phyloP scores from a whole-genome alignment of 2,797 vertebrate species.

The Eulemur albifrons region DNA sequence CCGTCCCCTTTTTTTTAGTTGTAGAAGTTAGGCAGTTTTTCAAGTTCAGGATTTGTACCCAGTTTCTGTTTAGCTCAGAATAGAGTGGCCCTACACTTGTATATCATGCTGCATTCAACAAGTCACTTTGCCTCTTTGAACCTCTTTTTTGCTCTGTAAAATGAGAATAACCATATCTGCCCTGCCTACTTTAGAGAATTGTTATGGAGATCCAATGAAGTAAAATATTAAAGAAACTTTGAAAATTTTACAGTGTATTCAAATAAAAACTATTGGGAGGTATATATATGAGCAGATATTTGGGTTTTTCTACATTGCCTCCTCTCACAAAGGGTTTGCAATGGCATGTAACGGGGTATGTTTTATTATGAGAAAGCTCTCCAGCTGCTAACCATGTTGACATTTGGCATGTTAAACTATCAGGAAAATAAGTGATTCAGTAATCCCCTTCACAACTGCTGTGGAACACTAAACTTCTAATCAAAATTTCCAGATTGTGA shows the following conservation, averaged over 20 bases:
- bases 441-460: neutral
- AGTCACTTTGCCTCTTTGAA: neutral
- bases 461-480: neutral
- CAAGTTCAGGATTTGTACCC: neutral
- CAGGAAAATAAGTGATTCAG: neutral
- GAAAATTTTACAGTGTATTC: neutral
- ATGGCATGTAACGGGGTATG: neutral
- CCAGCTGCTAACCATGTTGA: neutral
- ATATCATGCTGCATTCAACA: neutral
- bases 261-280: neutral
- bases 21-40: neutral
- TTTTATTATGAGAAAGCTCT: conserved; percentile 19
- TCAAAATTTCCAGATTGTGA: neutral
- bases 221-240: neutral
- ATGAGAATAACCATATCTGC: neutral
- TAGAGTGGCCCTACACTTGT: neutral
- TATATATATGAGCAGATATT: neutral
- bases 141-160: neutral
- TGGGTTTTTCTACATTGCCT: neutral
- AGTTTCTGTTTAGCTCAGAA: neutral
- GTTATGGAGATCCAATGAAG: neutral
- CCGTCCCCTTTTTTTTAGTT: neutral
- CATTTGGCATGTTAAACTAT: neutral
- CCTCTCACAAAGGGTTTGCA: neutral
- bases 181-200: conserved; percentile 17